A percentile compares a stretch with the other conserved stretches of the same genome.
Evolutionary conservation across 2,113 vertebrate species (phyloP).

Genomic region (Orcinus orca): DNA sequence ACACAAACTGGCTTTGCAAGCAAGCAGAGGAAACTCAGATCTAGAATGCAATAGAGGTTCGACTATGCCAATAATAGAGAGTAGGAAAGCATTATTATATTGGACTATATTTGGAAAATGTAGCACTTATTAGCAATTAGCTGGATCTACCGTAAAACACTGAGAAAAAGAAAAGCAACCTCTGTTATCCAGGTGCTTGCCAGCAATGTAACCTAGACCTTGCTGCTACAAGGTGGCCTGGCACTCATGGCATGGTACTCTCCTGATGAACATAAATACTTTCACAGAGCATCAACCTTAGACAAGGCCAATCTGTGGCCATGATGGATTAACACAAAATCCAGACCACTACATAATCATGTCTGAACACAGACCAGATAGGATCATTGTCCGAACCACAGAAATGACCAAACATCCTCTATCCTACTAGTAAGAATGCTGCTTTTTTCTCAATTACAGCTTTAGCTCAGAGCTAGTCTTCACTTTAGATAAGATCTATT

Average conservation of each 20-base stretch:
- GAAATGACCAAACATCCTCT: background rate
- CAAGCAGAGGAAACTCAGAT: background rate
- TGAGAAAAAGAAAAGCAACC: background rate
- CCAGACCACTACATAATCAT: background rate
- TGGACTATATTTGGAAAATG: background rate
- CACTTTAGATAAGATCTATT: background rate
- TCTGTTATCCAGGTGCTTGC: background rate
- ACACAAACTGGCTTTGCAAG: background rate
- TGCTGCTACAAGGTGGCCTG: too few species aligned
- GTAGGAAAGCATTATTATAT: background rate
- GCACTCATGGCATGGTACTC: accelerated
- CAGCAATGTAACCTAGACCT: background rate
- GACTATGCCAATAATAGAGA: background rate
- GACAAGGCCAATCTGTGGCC: background rate
- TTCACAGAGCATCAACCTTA: background rate
- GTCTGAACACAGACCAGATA: background rate
- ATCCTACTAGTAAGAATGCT: background rate
- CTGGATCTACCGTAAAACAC: background rate
- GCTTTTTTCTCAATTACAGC: background rate
- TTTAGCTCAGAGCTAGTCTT: too few species aligned
- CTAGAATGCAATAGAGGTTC: background rate
- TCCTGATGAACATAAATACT: background rate
- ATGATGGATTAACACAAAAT: background rate
- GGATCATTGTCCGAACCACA: background rate
- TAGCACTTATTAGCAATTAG: background rate